Evolutionary conservation across 2,888 invertebrate species (phyloP).

Genomic region (Noctua pronuba): DNA sequence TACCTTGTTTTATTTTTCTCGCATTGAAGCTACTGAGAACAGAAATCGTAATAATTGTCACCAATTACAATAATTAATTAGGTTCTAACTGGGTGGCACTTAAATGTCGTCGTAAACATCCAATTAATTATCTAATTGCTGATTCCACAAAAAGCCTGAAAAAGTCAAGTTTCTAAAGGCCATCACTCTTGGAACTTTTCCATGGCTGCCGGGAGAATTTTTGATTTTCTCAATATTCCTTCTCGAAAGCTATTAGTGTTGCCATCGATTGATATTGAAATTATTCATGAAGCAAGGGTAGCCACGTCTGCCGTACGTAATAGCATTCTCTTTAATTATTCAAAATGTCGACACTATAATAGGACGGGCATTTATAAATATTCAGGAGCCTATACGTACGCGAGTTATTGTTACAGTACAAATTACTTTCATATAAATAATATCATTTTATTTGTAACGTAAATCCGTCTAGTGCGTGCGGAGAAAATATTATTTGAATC

Average conservation of each 20-base stretch:
- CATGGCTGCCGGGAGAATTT: slow-evolving; percentile 47
- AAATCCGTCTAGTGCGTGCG: slow-evolving; percentile 34
- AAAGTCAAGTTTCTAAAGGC: slow-evolving; percentile 6
- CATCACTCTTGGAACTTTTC: slow-evolving; percentile 16
- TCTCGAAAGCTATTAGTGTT: slow-evolving; percentile 68
- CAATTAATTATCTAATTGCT: slow-evolving; percentile 32
- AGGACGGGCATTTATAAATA: slow-evolving; percentile 85
- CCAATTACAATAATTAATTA: slow-evolving; percentile 29
- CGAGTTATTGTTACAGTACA: slow-evolving; percentile 63
- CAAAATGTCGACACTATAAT: slow-evolving; percentile 87
- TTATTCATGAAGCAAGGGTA: slow-evolving; percentile 72
- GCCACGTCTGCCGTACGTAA: slow-evolving; percentile 74
- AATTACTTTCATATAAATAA: slow-evolving; percentile 65
- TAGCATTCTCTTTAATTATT: slow-evolving; percentile 86
- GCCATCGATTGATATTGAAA: slow-evolving; percentile 72
- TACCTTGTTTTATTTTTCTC: slow-evolving; percentile 41
- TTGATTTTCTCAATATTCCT: slow-evolving; percentile 65
- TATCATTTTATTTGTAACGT: slow-evolving; percentile 42
- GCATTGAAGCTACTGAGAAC: neutral
- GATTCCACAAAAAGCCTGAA: slow-evolving; percentile 24
- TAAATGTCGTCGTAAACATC: slow-evolving; percentile 46
- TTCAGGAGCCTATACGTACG: slow-evolving; percentile 78
- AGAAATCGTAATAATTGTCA: slow-evolving; percentile 31
- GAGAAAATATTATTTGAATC: slow-evolving; percentile 37
- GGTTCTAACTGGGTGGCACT: slow-evolving; percentile 20